Percentiles rank a stretch among this genome's conserved stretches.
Evolutionary conservation across 2,888 invertebrate species (phyloP).

Genomic region (Drosophila kanekoi): DNA sequence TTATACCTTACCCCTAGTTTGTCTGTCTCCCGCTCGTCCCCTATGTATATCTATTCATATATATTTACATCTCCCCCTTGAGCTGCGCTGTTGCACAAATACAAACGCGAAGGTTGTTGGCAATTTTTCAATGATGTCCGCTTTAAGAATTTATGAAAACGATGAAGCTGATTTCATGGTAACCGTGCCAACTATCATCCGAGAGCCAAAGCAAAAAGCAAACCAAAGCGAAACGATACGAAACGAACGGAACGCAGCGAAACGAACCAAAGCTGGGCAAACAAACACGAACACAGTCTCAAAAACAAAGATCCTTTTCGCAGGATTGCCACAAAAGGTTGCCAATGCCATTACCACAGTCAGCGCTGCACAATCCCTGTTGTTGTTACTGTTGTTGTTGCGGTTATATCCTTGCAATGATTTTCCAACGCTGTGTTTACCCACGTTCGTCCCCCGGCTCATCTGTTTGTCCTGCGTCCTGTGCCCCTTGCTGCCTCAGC

Average conservation of each 20-base stretch:
- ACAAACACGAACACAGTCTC: slow-evolving; percentile 57
- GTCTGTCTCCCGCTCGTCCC: not conserved
- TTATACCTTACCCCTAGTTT: not conserved
- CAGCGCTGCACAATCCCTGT: slow-evolving; percentile 35
- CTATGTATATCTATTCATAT: too few species aligned
- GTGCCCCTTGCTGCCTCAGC: slow-evolving; percentile 24
- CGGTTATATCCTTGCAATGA: slow-evolving; percentile 74
- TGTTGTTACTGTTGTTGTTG: slow-evolving; percentile 46
- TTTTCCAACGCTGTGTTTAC: slow-evolving; percentile 69
- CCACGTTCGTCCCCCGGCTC: slow-evolving; percentile 52
- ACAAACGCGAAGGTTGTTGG: slow-evolving; percentile 47
- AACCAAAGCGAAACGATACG: slow-evolving; percentile 17
- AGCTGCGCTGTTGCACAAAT: slow-evolving; percentile 36
- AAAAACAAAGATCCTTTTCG: slow-evolving; percentile 61
- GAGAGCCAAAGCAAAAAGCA: slow-evolving; percentile 28
- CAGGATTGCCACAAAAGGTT: slow-evolving; percentile 60
- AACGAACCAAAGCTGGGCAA: slow-evolving; percentile 58
- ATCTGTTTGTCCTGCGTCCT: slow-evolving; percentile 30
- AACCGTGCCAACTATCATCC: slow-evolving; percentile 61
- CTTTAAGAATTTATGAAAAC: slow-evolving; percentile 75
- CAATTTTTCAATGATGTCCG: slow-evolving; percentile 61
- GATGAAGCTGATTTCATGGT: slow-evolving; percentile 56
- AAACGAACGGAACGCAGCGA: slow-evolving; percentile 37
- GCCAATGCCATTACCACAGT: slow-evolving; percentile 75
- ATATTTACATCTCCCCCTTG: not conserved